phyloP scores from a whole-genome alignment of 2,797 vertebrate genomes.

The Typhlichthys subterraneus region DNA sequence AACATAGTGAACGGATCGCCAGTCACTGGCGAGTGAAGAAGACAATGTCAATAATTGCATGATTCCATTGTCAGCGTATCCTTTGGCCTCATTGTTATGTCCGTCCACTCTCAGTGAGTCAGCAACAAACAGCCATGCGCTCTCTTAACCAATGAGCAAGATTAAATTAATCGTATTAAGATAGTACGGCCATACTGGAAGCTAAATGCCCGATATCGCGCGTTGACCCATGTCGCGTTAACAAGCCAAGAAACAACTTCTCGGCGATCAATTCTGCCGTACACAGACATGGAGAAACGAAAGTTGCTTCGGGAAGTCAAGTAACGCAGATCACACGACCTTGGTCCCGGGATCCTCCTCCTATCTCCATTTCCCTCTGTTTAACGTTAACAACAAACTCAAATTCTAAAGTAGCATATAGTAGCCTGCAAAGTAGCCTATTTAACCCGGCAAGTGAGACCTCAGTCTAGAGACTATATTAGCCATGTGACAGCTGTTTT shows the following conservation, averaged over 20 bases:
- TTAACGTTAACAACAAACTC: background rate
- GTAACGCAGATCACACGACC: conserved; percentile 46
- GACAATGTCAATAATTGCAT: background rate
- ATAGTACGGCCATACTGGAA: too few species aligned
- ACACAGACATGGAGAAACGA: conserved; percentile 29
- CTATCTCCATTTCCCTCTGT: conserved; percentile 39
- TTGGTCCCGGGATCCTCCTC: conserved; percentile 23
- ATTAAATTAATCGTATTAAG: background rate
- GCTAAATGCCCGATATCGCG: background rate
- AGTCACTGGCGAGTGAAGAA: too few species aligned
- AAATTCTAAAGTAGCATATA: background rate
- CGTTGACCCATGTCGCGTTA: conserved; percentile 6
- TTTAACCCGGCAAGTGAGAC: conserved; percentile 7
- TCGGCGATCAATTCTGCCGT: background rate
- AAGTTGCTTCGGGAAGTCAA: conserved; percentile 26
- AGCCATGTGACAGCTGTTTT: conserved; percentile 51
- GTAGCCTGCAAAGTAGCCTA: background rate
- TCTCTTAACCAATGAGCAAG: background rate
- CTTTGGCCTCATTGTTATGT: background rate
- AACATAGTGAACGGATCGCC: background rate
- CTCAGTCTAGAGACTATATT: conserved; percentile 20
- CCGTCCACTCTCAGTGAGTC: conserved; percentile 33
- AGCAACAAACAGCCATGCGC: conserved; percentile 32
- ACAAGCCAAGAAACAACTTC: conserved; percentile 15
- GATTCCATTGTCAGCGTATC: background rate